These are phyloP conservation scores for Xanthorhoe designata DNA, from an alignment of 2,888 invertebrate species.

Conservation along the genomic window DNA sequence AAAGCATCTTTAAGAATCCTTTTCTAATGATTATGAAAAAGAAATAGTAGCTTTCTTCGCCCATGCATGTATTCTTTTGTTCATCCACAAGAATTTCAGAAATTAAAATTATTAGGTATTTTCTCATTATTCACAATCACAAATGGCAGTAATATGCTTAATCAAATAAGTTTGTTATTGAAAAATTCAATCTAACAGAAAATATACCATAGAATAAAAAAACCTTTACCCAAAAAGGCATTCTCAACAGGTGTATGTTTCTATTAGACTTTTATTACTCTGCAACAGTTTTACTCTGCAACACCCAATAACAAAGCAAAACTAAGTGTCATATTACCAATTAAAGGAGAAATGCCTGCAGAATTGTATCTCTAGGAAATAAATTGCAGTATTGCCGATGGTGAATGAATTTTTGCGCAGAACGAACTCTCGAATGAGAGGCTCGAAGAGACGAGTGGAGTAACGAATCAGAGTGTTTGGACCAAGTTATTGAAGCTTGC, in stretches of 20 bases:
- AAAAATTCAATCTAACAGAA: too few species aligned
- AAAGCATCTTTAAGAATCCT: too few species aligned
- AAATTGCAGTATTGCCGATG: constrained; percentile 22
- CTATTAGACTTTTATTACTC: too few species aligned
- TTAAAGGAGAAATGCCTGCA: constrained; percentile 17
- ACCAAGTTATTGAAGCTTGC: constrained; percentile 13
- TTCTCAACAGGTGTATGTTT: neutral
- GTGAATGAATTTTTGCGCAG: constrained; percentile 8
- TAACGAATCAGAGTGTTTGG: constrained; percentile 51
- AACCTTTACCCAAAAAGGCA: neutral
- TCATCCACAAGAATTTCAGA: too few species aligned
- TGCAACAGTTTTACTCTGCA: neutral
- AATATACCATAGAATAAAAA: too few species aligned
- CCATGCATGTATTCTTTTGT: too few species aligned
- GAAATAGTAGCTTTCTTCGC: too few species aligned
- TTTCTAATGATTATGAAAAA: too few species aligned
- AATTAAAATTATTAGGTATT: too few species aligned
- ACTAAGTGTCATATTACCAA: constrained; percentile 2
- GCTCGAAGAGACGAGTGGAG: constrained; percentile 45
- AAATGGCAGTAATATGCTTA: too few species aligned
- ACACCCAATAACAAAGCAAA: neutral
- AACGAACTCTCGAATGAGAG: constrained; percentile 39
- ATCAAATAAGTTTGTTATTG: too few species aligned
- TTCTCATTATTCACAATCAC: too few species aligned
- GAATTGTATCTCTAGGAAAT: constrained; percentile 20